Evolutionary conservation across 2,888 invertebrate species (phyloP).

Genomic region (Dryococelus australis): DNA sequence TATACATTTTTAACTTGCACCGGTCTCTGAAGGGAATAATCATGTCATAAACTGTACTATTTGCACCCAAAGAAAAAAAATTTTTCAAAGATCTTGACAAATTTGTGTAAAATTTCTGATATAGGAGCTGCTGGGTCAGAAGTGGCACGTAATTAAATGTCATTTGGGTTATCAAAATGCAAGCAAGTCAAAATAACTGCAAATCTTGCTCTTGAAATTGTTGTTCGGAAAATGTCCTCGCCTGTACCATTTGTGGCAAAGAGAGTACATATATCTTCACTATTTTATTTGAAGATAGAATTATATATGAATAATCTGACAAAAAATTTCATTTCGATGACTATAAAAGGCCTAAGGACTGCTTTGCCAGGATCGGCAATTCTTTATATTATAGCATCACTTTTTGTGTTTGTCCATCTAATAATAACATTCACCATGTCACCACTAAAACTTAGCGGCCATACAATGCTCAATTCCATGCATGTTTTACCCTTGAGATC

Average conservation of each 20-base stretch:
- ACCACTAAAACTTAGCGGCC: neutral
- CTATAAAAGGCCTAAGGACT: neutral
- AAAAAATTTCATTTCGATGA: neutral
- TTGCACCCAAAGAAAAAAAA: neutral
- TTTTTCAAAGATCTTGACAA: neutral
- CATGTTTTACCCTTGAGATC: neutral
- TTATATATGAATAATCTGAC: neutral
- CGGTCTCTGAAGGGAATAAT: neutral
- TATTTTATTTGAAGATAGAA: neutral
- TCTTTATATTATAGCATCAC: neutral
- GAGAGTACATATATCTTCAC: neutral
- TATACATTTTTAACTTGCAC: neutral
- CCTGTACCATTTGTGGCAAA: neutral
- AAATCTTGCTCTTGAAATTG: neutral
- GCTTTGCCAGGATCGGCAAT: neutral
- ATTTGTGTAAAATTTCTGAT: neutral
- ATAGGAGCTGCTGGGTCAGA: too few relatives aligned
- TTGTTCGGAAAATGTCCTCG: neutral
- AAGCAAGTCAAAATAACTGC: neutral
- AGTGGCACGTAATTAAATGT: too few relatives aligned
- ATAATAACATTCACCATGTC: neutral
- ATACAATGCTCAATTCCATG: neutral
- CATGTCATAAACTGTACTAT: neutral
- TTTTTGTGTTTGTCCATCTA: too few relatives aligned
- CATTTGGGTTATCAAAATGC: neutral